These are phyloP conservation scores for Turritopsis dohrnii DNA, from an alignment of 30 jellyfish, hydroid and myxozoan genomes.

Conservation along the genomic window DNA sequence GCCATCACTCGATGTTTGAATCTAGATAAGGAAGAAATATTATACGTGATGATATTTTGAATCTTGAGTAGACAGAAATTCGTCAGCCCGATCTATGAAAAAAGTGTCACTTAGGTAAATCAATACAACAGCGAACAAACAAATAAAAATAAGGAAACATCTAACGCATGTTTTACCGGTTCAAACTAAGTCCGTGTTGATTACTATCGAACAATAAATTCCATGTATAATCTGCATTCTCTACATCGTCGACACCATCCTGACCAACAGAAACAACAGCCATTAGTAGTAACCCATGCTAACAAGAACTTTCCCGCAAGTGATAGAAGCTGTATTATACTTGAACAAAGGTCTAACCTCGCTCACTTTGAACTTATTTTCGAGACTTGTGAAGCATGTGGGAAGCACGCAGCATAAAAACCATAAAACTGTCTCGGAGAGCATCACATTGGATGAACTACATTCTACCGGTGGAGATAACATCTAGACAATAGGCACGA, in stretches of 20 bases:
- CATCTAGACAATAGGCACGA: neutral
- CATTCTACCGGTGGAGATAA: slow-evolving; percentile 26
- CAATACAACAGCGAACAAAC: neutral
- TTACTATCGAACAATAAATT: slow-evolving; percentile 62
- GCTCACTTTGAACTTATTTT: slow-evolving; percentile 40
- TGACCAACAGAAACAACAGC: neutral
- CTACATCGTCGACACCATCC: neutral
- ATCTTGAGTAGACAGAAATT: too few species aligned
- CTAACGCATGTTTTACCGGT: slow-evolving; percentile 35
- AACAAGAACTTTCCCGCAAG: neutral
- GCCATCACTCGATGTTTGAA: slow-evolving; percentile 64
- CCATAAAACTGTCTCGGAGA: slow-evolving; percentile 65
- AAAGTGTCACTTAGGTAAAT: too few species aligned
- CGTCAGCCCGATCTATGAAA: too few species aligned
- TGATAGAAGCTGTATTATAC: neutral
- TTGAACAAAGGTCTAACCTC: neutral
- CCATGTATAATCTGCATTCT: slow-evolving; percentile 52
- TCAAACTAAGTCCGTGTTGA: slow-evolving; percentile 83
- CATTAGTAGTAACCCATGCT: neutral
- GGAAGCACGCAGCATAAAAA: slow-evolving; percentile 72
- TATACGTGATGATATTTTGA: neutral
- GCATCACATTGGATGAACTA: slow-evolving; percentile 23
- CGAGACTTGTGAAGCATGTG: slow-evolving; percentile 61
- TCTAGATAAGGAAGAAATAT: slow-evolving; percentile 23
- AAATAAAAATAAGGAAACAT: too few species aligned